Evolutionary conservation across 53 echinoderm and acorn worm genomes (phyloP).

Genomic region (Henricia sp.): DNA sequence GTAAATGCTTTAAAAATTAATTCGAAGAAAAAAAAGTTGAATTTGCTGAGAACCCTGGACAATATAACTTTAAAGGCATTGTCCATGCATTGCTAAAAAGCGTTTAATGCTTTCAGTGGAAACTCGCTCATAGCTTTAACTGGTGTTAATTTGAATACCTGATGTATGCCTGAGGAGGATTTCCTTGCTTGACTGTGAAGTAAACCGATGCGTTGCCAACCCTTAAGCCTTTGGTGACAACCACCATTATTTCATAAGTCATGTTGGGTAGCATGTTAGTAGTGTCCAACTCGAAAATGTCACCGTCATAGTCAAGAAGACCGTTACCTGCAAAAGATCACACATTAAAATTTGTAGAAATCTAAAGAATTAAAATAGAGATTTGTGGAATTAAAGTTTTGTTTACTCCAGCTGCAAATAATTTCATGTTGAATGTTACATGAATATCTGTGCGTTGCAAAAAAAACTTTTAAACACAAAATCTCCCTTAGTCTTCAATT

Average conservation of each 20-base stretch:
- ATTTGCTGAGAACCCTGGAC: too few species aligned
- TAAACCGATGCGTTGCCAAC: slow-evolving; percentile 38
- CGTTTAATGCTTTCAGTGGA: too few species aligned
- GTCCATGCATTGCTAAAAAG: too few species aligned
- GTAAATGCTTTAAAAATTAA: too few species aligned
- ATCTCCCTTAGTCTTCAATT: too few species aligned
- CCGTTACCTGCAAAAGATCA: slow-evolving; percentile 50
- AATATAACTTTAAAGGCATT: too few species aligned
- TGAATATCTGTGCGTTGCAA: too few species aligned
- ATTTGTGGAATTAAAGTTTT: background rate
- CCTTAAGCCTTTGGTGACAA: slow-evolving; percentile 68
- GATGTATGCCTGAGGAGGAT: slow-evolving; percentile 65
- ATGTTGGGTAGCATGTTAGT: slow-evolving; percentile 38
- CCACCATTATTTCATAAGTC: slow-evolving; percentile 75
- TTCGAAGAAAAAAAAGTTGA: too few species aligned
- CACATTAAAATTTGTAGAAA: background rate
- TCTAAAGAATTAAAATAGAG: background rate
- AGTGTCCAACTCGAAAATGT: slow-evolving; percentile 7
- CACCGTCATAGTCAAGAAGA: slow-evolving; percentile 27
- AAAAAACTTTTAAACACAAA: too few species aligned
- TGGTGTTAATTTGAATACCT: slow-evolving; percentile 51
- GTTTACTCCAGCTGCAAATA: background rate
- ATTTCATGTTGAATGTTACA: background rate
- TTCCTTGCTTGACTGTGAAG: slow-evolving; percentile 47
- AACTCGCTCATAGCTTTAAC: too few species aligned